Evolutionary conservation across 2,888 invertebrate genomes (phyloP).

Genomic region (Cantharis nigra): DNA sequence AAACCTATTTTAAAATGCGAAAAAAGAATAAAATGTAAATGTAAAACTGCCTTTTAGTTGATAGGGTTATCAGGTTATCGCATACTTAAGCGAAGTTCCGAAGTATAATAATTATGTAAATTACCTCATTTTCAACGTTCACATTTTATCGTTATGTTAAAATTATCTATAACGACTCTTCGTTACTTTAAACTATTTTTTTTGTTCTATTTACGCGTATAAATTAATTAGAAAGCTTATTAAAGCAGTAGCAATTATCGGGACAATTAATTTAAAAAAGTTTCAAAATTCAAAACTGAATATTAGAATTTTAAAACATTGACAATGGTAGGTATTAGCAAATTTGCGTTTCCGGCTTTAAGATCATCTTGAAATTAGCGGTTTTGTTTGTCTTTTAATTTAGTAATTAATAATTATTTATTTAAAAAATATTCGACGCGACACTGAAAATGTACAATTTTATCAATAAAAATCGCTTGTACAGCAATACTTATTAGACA

Average conservation of each 20-base stretch:
- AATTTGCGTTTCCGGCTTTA: too few species aligned
- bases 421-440: too few species aligned
- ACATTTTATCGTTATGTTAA: neutral
- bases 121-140: slow-evolving; percentile 7
- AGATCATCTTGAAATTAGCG: too few species aligned
- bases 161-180: neutral
- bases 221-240: neutral
- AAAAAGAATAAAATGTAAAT: neutral
- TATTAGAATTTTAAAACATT: too few species aligned
- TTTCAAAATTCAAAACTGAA: too few species aligned
- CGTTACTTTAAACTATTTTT: neutral
- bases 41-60: neutral
- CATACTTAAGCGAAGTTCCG: neutral
- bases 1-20: neutral
- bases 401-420: too few species aligned
- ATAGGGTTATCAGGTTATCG: slow-evolving; percentile 10
- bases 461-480: too few species aligned
- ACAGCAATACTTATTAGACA: too few species aligned
- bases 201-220: neutral
- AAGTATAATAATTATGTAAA: slow-evolving; percentile 26
- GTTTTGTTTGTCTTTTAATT: too few species aligned
- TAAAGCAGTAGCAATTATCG: neutral
- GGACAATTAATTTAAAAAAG: neutral
- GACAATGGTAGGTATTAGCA: too few species aligned
- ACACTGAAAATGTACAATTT: too few species aligned